Base-by-base conservation (phyloP, 2,797 vertebrate genomes). In the Phyllotis vaccarum region DNA sequence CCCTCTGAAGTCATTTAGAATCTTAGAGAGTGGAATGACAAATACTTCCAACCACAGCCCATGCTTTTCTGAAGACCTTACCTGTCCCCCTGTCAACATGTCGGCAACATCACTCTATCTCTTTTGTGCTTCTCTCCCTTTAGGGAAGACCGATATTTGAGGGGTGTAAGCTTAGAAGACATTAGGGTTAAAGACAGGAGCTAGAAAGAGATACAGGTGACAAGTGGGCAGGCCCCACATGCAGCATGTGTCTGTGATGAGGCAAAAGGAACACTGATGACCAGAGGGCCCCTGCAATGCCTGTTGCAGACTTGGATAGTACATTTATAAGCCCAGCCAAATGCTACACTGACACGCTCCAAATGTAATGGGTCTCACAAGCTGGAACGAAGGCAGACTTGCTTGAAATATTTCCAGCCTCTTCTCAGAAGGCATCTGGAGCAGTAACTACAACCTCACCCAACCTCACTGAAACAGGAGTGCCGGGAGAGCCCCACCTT, bases 361-460 rank as follows among this genome's bases (percentile, higher is more conserved):
- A 98, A 95, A 98, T 97, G 75, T 96, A 97, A 94, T 98, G 98
- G 70, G 97, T 97, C 98, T 98, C 97, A 62, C 87, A 76, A 19
- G 95, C 97, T 22, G 97, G 98, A 74, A 97, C 98, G 95, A 98
- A 97, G 70, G 96, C 86, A 92, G 96, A 97, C 43, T 98, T 98
- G 1, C 74, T 96, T 0, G 98, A 98, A 97, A 98, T 92, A 74
- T 98, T 98, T 85, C 98, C 98, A 95, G 97, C 96, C 54, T 96
- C 98, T 96, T 98, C 96, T 76, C 95, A 97, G 93, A 98, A 98
- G 78, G 98, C 34, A 88, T 95, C 98, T 98, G 96, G 0, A 4
- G 52, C 46, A 54, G 31, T 79, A 64, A 96, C 91, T 22, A 86
- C 86, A 97, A 87, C 27, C 22, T 97, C 10, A 96, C 89, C 52